Evolutionary conservation across 2,113 vertebrate species (phyloP), one percentile per base, ranked within the genome.

Genomic region (Rhynchopsitta pachyrhyncha): DNA sequence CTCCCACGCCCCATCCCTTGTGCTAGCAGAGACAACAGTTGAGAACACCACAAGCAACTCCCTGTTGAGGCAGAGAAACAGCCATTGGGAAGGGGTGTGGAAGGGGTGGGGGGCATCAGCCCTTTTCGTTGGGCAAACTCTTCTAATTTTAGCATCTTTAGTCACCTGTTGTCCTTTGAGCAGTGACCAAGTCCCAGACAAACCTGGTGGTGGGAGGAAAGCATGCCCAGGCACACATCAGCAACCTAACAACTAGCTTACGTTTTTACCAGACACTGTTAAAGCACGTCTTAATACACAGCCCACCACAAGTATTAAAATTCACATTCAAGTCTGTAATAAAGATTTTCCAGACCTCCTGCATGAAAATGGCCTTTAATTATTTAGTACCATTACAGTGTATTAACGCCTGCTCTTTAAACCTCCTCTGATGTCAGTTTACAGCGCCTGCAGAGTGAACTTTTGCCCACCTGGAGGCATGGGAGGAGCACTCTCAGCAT

Each of bases 271-370:
- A 95, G 73, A 35, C 41, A 37, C 80, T 20, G 49, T 74, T 93
- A 88, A 90, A 90, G 75, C 80, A 57, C 27, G 31, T 80, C 94
- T 90, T 92, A 88, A 92, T 77, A 83, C 59, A 46, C 90, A 88
- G 90, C 90, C 88, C 91, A 93, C 73, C 68, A 70, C n/a, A 83
- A 88, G 55, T n/a, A 95, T 88, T 83, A 81, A 86, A 90, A 96
- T 90, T 90, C 91, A 86, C 82, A 81, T 70, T 66, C 67, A 78
- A 94, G 69, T 53, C 94, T 70, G 71, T 67, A 90, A 92, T 53
- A 90, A 90, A 15, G n/a, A 77, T 94, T 83, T 83, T 90, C 64
- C 92, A 94, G 71, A 81, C 64, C 91, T 96, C 60, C 88, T 81
- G 82, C 68, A 29, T 37, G 77, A 81, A 41, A 93, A 93, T 17